Conservation (phyloP, 2,888 invertebrate species). For the Mythimna pallens region DNA sequence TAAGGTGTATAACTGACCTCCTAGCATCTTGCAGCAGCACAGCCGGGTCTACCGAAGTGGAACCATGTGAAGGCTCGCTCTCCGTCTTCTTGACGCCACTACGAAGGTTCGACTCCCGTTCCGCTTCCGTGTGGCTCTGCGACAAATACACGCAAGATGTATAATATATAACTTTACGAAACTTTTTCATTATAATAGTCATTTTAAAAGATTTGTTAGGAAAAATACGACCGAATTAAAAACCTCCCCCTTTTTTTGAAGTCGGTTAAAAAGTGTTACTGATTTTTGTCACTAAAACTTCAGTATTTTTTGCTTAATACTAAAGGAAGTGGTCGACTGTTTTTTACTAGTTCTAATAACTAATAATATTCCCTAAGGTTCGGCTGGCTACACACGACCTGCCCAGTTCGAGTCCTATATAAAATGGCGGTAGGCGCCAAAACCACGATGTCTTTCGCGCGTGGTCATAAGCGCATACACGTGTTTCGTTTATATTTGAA, state of each 20-base stretch:
- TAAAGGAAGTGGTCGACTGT: conserved; percentile 19
- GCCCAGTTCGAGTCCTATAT: conserved; percentile 2
- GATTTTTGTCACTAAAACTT: conserved; percentile 30
- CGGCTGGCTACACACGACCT: conserved; percentile 10
- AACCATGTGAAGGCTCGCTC: conserved; percentile 90
- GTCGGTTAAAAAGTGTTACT: neutral
- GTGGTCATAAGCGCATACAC: conserved; percentile 33
- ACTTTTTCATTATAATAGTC: conserved; percentile 22
- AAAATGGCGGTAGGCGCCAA: conserved; percentile 25
- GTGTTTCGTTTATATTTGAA: conserved; percentile 43
- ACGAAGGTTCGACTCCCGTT: conserved; percentile 70
- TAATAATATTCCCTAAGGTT: conserved; percentile 5
- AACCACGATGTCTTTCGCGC: neutral
- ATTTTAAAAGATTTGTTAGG: neutral
- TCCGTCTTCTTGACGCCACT: conserved; percentile 88
- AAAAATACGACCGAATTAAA: neutral
- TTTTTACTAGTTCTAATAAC: neutral
- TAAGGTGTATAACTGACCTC: conserved; percentile 73
- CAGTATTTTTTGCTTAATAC: conserved; percentile 32
- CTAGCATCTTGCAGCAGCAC: conserved; percentile 91
- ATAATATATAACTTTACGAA: conserved; percentile 8
- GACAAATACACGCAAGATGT: conserved; percentile 35
- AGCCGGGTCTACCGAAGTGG: conserved; percentile 83
- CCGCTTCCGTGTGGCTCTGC: conserved; percentile 72
- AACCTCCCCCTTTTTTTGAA: neutral